Evolutionary conservation across 1,140 invertebrate genomes (phyloP).

Genomic region (Anagrus nilaparvatae): DNA sequence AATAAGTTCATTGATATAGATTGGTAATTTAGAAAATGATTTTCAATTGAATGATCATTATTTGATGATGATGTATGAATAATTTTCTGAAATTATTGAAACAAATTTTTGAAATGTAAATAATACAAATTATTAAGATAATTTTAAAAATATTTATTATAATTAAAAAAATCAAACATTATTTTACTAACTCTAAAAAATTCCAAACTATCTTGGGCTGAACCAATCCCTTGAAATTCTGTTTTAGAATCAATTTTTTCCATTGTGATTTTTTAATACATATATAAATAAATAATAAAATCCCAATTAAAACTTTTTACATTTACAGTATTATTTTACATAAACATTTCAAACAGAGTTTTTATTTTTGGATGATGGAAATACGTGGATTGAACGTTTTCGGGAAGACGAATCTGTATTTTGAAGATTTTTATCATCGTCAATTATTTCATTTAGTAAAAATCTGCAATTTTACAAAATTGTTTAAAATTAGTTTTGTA

Average conservation of each 20-base stretch:
- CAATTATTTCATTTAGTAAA: no score
- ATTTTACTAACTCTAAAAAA: conserved; percentile 22
- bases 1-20: conserved; percentile 16
- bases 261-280: no score
- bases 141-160: background rate
- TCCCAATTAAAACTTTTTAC: no score
- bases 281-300: no score
- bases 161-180: background rate
- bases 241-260: no score
- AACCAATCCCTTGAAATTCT: no score
- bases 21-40: conserved; percentile 16
- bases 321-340: no score
- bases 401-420: background rate
- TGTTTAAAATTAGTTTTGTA: no score
- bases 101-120: background rate
- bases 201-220: no score
- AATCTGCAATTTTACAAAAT: no score
- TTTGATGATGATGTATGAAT: conserved; percentile 14
- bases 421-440: background rate
- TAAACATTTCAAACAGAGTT: no score
- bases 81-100: conserved; percentile 18
- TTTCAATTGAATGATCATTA: conserved; percentile 1
- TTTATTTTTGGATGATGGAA: conserved; percentile 4
- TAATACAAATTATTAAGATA: background rate
- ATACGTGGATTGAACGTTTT: conserved; percentile 5